phyloP scores from a whole-genome alignment of 2,888 invertebrate species.

The Anoplius nigerrimus region DNA sequence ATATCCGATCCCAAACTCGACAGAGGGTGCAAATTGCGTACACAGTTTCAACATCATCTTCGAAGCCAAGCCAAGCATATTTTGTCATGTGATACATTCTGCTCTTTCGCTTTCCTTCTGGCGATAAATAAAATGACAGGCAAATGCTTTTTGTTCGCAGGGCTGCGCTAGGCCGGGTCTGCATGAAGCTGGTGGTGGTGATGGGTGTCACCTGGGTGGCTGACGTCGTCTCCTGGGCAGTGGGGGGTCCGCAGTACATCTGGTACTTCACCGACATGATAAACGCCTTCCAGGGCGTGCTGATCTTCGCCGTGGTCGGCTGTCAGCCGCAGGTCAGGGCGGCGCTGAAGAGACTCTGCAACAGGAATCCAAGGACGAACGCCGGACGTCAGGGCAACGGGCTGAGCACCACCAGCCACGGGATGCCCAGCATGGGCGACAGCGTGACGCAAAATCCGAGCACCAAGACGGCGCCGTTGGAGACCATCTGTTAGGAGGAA shows the following conservation, averaged over 20 bases:
- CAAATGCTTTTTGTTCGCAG: slow-evolving; percentile 73
- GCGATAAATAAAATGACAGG: neutral
- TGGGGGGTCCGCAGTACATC: slow-evolving; percentile 86
- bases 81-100: neutral
- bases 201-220: slow-evolving; percentile 88
- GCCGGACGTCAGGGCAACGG: slow-evolving; percentile 79
- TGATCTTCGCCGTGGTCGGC: slow-evolving; percentile 92
- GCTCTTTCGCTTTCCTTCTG: neutral
- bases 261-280: slow-evolving; percentile 91
- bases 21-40: no score
- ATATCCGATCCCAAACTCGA: no score
- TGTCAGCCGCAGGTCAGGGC: slow-evolving; percentile 90
- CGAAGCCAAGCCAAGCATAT: no score
- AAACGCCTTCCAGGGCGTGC: slow-evolving; percentile 91
- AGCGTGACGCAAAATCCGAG: slow-evolving; percentile 83
- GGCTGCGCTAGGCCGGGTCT: slow-evolving; percentile 88
- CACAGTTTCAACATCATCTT: no score
- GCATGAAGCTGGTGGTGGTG: slow-evolving; percentile 89
- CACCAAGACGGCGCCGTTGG: slow-evolving; percentile 78
- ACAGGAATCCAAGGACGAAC: slow-evolving; percentile 77
- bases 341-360: slow-evolving; percentile 81
- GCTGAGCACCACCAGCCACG: slow-evolving; percentile 86
- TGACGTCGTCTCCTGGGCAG: slow-evolving; percentile 89
- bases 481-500: slow-evolving; percentile 76
- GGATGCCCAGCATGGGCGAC: slow-evolving; percentile 88